A percentile compares a stretch with the other conserved stretches of the same genome.
phyloP scores from a whole-genome alignment of 1,140 invertebrate species.

The Triops longicaudatus region DNA sequence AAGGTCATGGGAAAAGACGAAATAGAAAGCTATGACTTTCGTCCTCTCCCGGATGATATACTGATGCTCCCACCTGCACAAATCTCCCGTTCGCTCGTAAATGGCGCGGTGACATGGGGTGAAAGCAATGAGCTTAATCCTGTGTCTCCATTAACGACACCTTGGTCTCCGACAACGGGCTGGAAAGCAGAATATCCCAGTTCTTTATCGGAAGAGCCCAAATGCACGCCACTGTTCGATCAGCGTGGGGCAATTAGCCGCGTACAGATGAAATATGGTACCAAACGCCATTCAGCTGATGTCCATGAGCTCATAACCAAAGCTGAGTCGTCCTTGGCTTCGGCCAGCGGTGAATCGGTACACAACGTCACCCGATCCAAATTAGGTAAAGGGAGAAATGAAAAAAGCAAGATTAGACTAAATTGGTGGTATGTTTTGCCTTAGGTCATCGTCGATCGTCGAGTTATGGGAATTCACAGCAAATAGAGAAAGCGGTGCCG shows the following conservation, averaged over 20 bases:
- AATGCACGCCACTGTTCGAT: neutral
- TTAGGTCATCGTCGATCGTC: slow-evolving; percentile 25
- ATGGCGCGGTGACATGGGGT: neutral
- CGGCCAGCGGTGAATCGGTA: neutral
- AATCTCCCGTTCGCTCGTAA: neutral
- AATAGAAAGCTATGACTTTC: neutral
- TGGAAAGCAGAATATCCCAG: neutral
- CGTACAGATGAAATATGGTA: neutral
- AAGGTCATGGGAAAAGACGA: neutral
- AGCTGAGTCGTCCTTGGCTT: neutral
- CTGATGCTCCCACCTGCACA: neutral
- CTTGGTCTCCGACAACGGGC: neutral
- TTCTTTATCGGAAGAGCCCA: neutral
- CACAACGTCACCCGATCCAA: neutral
- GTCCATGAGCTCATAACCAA: slow-evolving; percentile 15
- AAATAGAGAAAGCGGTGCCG: slow-evolving; percentile 18
- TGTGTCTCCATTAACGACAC: neutral
- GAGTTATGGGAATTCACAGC: slow-evolving; percentile 18
- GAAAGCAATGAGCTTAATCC: neutral
- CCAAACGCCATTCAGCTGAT: slow-evolving; percentile 17
- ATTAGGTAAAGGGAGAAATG: slow-evolving; percentile 3
- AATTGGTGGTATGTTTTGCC: too few species aligned
- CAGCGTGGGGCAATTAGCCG: neutral
- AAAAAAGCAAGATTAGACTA: too few species aligned
- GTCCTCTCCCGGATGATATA: neutral